A percentile compares a stretch with the other conserved stretches of the same genome.
These are phyloP conservation scores for Saccostrea echinata DNA, from an alignment of 1,140 invertebrate genomes.

Conservation along the genomic window DNA sequence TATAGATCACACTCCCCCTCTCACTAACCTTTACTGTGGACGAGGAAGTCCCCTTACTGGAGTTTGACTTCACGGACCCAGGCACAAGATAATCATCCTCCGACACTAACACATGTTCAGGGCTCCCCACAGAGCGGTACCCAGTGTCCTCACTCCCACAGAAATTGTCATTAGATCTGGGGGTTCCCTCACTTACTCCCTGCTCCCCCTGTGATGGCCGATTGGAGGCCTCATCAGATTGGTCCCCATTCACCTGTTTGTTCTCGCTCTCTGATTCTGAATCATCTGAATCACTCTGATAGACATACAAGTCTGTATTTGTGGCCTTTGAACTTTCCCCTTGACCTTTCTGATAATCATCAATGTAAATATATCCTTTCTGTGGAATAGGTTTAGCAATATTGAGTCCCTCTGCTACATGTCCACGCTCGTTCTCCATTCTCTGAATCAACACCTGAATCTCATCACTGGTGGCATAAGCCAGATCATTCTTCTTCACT, in stretches of 20 bases:
- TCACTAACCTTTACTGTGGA: constrained; percentile 31
- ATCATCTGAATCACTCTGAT: constrained; percentile 34
- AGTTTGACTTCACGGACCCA: constrained; percentile 51
- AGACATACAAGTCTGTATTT: constrained; percentile 39
- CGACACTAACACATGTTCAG: constrained; percentile 55
- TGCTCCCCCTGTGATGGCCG: constrained; percentile 10
- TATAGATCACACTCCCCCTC: constrained; percentile 2
- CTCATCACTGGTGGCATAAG: constrained; percentile 61
- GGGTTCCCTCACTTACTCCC: constrained; percentile 40
- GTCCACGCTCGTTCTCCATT: constrained; percentile 52
- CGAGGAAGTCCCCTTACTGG: constrained; percentile 9
- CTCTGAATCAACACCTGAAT: constrained; percentile 59
- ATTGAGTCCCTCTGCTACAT: constrained; percentile 46
- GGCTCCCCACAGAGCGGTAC: constrained; percentile 57
- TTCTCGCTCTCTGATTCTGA: constrained; percentile 39
- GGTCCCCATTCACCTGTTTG: constrained; percentile 11
- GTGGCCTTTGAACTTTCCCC: background rate
- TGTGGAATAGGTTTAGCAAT: background rate
- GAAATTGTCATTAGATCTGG: constrained; percentile 51
- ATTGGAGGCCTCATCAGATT: constrained; percentile 19
- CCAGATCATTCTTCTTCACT: constrained; percentile 52
- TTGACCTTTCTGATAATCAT: constrained; percentile 49
- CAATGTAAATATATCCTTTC: constrained; percentile 55
- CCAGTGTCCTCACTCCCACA: constrained; percentile 59
- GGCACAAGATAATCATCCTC: constrained; percentile 60